Evolutionary conservation across 2,797 vertebrate genomes (phyloP).

Genomic region (Pogoniulus pusillus): DNA sequence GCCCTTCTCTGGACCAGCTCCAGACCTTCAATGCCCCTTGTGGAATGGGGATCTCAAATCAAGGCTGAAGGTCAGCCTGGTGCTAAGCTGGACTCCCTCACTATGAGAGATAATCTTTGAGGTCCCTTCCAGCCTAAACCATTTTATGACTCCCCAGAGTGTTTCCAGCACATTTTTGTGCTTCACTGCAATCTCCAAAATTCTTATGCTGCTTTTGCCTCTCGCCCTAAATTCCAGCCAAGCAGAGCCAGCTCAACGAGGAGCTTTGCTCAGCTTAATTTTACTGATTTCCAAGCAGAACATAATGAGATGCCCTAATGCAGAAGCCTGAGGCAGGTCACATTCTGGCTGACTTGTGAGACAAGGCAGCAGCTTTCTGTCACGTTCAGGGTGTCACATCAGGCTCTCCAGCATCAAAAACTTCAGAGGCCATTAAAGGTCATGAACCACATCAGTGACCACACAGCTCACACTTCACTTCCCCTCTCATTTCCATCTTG

Average conservation of each 20-base stretch:
- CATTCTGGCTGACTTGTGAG: neutral
- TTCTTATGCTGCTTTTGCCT: neutral
- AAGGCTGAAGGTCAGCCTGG: neutral
- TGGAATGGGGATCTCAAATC: too few relatives aligned
- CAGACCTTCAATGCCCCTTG: too few relatives aligned
- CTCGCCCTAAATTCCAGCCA: neutral
- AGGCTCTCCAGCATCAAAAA: neutral
- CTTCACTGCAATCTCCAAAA: fast-evolving
- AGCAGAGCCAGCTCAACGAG: neutral
- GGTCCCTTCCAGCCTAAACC: too few relatives aligned
- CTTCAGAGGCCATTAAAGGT: neutral
- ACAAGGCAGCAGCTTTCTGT: neutral
- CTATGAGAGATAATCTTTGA: too few relatives aligned
- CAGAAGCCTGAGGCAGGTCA: neutral
- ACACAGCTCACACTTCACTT: neutral
- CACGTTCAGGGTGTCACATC: neutral
- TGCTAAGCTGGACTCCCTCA: neutral
- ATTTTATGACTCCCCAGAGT: neutral
- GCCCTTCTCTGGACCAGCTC: too few relatives aligned
- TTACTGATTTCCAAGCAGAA: neutral
- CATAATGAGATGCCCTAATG: neutral
- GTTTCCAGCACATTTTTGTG: fast-evolving
- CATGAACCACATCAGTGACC: neutral
- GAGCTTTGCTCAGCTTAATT: neutral
- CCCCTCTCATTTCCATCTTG: fast-evolving